These are phyloP conservation scores for Callosobruchus maculatus DNA, from an alignment of 2,888 invertebrate species.

Conservation along the genomic window DNA sequence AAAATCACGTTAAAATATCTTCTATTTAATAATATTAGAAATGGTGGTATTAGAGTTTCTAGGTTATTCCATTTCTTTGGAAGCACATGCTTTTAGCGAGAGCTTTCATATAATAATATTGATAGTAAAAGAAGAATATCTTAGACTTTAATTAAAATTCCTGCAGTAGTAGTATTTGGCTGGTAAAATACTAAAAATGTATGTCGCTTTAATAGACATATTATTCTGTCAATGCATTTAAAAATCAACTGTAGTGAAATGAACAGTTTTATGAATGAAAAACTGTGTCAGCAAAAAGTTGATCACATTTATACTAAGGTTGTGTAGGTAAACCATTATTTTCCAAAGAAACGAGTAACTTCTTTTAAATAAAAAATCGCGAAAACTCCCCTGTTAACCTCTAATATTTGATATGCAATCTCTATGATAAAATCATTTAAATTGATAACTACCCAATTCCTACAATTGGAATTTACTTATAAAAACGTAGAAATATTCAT, in stretches of 20 bases:
- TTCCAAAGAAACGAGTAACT: slow-evolving; percentile 5
- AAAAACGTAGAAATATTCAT: slow-evolving; percentile 14
- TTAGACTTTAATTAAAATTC: no score
- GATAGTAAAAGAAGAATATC: no score
- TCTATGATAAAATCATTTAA: slow-evolving; percentile 37
- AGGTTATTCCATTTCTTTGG: slow-evolving; percentile 1
- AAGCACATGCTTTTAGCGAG: neutral
- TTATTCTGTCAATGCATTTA: no score
- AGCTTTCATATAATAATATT: no score
- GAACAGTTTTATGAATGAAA: no score
- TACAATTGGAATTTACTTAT: slow-evolving; percentile 18
- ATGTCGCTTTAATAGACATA: no score
- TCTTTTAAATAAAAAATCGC: slow-evolving; percentile 9
- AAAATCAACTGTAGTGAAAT: no score
- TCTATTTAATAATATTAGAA: neutral
- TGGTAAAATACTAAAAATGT: no score
- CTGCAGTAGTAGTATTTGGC: no score
- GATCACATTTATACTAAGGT: no score
- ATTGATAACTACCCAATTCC: slow-evolving; percentile 31
- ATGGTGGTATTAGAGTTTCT: neutral
- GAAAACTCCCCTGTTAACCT: slow-evolving; percentile 19
- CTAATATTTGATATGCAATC: slow-evolving; percentile 39
- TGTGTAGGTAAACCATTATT: no score
- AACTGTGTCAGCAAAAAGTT: no score
- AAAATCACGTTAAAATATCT: slow-evolving; percentile 19